phyloP scores from a whole-genome alignment of 2,888 invertebrate genomes.

The Drosophila barbarae region DNA sequence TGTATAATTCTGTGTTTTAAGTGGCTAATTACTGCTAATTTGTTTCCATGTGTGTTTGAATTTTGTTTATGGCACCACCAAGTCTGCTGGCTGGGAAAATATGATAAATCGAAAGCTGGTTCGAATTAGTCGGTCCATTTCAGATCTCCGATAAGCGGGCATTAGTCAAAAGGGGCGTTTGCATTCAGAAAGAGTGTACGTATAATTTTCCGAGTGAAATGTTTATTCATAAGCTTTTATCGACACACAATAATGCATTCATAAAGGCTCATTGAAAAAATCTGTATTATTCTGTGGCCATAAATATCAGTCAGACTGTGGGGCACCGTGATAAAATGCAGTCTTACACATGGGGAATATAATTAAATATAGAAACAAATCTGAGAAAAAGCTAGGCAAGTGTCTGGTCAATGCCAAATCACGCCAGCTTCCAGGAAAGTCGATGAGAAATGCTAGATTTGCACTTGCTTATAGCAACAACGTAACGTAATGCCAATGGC shows the following conservation, averaged over 20 bases:
- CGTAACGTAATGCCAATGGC: slow-evolving; percentile 47
- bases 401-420: slow-evolving; percentile 22
- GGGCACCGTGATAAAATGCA: slow-evolving; percentile 25
- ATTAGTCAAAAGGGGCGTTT: slow-evolving; percentile 18
- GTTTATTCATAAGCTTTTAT: slow-evolving; percentile 7
- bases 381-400: slow-evolving; percentile 19
- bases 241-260: slow-evolving; percentile 6
- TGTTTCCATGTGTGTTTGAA: slow-evolving; percentile 28
- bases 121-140: slow-evolving; percentile 27
- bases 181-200: not conserved
- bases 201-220: not conserved
- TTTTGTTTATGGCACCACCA: slow-evolving; percentile 25
- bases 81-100: slow-evolving; percentile 23
- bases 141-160: slow-evolving; percentile 12
- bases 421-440: slow-evolving; percentile 56
- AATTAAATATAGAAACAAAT: slow-evolving; percentile 18
- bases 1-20: slow-evolving; percentile 41
- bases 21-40: slow-evolving; percentile 55
- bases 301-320: slow-evolving; percentile 9
- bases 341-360: slow-evolving; percentile 18
- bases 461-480: slow-evolving; percentile 46
- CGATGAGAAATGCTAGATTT: slow-evolving; percentile 60
- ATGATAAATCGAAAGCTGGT: slow-evolving; percentile 30
- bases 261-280: not conserved
- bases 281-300: slow-evolving; percentile 4